Conservation (phyloP, 2,888 invertebrate species). For the Troides aeacus region DNA sequence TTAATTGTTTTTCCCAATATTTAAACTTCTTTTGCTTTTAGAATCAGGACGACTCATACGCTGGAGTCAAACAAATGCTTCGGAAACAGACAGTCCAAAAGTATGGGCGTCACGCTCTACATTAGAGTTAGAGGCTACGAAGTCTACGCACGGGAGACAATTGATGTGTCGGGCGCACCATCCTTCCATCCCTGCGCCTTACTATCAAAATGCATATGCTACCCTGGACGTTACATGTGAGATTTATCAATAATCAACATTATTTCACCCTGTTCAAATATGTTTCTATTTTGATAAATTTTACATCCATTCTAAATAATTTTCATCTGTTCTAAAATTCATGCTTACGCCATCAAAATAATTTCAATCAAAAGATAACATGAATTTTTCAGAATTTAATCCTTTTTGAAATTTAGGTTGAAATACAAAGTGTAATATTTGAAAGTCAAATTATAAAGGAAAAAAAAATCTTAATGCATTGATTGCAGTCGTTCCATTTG, state of each 20-base stretch:
- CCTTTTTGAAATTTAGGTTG: too few relatives aligned
- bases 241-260: slow-evolving; percentile 53
- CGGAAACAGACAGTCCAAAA: slow-evolving; percentile 90
- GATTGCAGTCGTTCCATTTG: slow-evolving; percentile 77
- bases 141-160: slow-evolving; percentile 88
- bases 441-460: too few relatives aligned
- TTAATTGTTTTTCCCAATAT: too few relatives aligned
- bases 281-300: too few relatives aligned
- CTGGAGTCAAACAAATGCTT: slow-evolving; percentile 89
- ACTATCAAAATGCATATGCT: slow-evolving; percentile 84
- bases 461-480: neutral
- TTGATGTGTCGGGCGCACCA: slow-evolving; percentile 91
- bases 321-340: too few relatives aligned
- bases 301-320: too few relatives aligned
- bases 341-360: too few relatives aligned
- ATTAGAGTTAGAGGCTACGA: slow-evolving; percentile 88
- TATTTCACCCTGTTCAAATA: neutral
- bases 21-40: too few relatives aligned
- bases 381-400: too few relatives aligned
- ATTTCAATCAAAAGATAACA: too few relatives aligned
- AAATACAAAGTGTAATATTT: too few relatives aligned
- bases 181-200: slow-evolving; percentile 87
- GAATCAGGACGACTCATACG: slow-evolving; percentile 80
- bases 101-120: slow-evolving; percentile 92
- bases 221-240: slow-evolving; percentile 93